Evolutionary conservation across 2,113 vertebrate species (phyloP).

Genomic region (Sinosuthora webbiana): DNA sequence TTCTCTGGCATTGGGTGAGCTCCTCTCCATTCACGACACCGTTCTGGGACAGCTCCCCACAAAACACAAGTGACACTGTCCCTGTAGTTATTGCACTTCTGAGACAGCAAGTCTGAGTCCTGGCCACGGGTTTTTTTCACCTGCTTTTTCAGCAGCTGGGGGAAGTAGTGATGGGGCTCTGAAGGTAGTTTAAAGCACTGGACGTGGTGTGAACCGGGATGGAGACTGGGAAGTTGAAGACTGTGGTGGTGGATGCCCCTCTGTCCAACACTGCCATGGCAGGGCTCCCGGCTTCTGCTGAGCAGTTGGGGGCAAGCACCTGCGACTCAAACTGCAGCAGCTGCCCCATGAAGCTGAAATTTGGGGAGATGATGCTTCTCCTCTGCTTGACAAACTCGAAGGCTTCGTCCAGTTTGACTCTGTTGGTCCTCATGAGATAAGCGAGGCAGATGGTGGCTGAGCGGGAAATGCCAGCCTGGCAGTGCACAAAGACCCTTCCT

Average conservation of each 20-base stretch:
- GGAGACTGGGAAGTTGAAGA: constrained; percentile 96
- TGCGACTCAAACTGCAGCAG: constrained; percentile 97
- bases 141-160: constrained; percentile 86
- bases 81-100: constrained; percentile 70
- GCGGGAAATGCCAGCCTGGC: constrained; percentile 96
- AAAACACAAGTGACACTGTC: neutral
- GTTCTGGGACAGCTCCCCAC: neutral
- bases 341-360: constrained; percentile 99
- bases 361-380: constrained; percentile 96
- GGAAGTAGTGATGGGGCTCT: constrained; percentile 96
- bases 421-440: constrained; percentile 98
- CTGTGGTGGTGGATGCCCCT: constrained; percentile 80
- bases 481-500: constrained; percentile 96
- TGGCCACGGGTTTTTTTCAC: neutral
- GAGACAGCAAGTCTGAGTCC: constrained; percentile 33
- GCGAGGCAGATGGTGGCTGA: constrained; percentile 98
- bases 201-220: constrained; percentile 86
- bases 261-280: constrained; percentile 80
- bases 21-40: neutral
- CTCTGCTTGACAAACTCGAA: constrained; percentile 99
- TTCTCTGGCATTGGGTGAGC: neutral
- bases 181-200: constrained; percentile 87
- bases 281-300: constrained; percentile 89
- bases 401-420: constrained; percentile 95
- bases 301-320: constrained; percentile 93